Percentiles rank a stretch among this genome's conserved stretches.
Evolutionary conservation across 2,888 invertebrate genomes (phyloP).

Genomic region (Heliconius sara): DNA sequence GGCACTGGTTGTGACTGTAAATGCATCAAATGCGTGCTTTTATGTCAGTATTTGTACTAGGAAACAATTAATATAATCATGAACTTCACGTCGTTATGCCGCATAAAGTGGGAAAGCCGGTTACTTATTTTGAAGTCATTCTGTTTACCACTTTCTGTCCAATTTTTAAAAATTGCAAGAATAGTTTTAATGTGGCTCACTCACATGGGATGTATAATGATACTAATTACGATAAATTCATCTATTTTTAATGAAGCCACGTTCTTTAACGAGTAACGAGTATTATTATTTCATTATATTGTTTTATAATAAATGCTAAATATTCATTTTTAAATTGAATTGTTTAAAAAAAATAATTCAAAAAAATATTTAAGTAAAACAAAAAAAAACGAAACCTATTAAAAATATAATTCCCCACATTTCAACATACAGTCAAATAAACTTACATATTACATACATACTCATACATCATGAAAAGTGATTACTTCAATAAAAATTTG

Average conservation of each 20-base stretch:
- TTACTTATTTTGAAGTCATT: neutral
- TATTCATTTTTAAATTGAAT: neutral
- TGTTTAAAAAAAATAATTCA: neutral
- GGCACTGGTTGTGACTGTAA: too few relatives aligned
- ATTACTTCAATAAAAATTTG: conserved; percentile 53
- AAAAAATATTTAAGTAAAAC: too few relatives aligned
- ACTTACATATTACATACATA: conserved; percentile 4
- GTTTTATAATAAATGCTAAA: too few relatives aligned
- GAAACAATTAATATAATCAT: neutral
- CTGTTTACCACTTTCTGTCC: neutral
- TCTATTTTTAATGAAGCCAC: too few relatives aligned
- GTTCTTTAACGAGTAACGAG: too few relatives aligned
- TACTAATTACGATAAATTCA: too few relatives aligned
- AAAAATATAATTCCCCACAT: conserved; percentile 2
- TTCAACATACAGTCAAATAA: conserved; percentile 1
- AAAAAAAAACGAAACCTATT: neutral
- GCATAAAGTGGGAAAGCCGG: too few relatives aligned
- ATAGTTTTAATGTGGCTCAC: neutral
- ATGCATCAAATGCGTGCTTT: too few relatives aligned
- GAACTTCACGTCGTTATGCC: neutral
- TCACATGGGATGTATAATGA: too few relatives aligned
- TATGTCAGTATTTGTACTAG: too few relatives aligned
- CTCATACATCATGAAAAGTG: conserved; percentile 52
- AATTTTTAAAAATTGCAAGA: neutral
- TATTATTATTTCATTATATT: too few relatives aligned